Evolutionary conservation across 2,797 vertebrate species (phyloP).

Genomic region (Crax fasciolata): DNA sequence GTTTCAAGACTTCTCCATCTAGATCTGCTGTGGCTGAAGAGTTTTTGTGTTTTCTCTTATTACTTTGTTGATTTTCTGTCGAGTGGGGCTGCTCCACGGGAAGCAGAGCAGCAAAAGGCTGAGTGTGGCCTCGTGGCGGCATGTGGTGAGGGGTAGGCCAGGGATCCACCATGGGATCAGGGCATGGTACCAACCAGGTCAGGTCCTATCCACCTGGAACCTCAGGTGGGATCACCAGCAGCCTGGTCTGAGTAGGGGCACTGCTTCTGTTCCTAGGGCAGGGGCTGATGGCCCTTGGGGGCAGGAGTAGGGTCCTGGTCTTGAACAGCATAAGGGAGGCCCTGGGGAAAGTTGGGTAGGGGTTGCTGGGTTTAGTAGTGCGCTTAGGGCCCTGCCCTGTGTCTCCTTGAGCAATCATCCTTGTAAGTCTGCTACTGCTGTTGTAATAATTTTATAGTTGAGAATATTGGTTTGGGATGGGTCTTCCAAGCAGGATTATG

Average conservation of each 20-base stretch:
- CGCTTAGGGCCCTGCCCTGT: fast-evolving
- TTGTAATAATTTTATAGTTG: neutral
- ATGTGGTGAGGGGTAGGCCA: fast-evolving
- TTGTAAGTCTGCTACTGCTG: neutral
- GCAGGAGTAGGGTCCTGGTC: fast-evolving
- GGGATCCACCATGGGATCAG: fast-evolving
- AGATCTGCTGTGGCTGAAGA: fast-evolving
- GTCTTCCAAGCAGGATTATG: fast-evolving
- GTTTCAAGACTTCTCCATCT: neutral
- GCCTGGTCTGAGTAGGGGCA: fast-evolving
- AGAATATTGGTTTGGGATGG: neutral
- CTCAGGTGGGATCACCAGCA: neutral
- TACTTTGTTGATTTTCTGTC: fast-evolving
- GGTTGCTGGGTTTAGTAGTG: neutral
- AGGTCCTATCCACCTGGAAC: fast-evolving
- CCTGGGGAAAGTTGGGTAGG: fast-evolving
- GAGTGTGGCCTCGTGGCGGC: fast-evolving
- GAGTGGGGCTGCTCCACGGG: fast-evolving
- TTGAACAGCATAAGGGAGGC: neutral
- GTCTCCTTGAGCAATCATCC: fast-evolving
- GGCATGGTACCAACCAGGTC: neutral
- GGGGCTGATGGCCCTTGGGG: neutral
- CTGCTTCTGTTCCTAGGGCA: neutral
- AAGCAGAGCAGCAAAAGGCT: fast-evolving
- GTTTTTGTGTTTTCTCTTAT: neutral